Evolutionary conservation across 2,797 vertebrate genomes (phyloP).

Genomic region (Orientallactaga sibirica): DNA sequence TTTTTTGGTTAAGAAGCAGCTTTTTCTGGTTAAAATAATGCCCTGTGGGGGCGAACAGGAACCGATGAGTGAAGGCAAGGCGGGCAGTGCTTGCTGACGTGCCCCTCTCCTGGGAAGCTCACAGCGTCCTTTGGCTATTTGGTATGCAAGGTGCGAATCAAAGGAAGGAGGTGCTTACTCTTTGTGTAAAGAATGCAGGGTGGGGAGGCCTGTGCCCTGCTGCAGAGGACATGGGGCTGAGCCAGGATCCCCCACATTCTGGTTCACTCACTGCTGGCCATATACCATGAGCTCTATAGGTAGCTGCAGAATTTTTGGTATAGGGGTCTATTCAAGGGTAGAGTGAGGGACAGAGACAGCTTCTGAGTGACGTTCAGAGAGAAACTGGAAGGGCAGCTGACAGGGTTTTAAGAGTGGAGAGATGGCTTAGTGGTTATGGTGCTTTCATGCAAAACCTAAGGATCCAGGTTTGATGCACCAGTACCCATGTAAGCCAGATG

Average conservation of each 20-base stretch:
- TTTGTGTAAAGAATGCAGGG: background rate
- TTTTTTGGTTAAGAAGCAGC: too few species aligned
- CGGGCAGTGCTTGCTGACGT: background rate
- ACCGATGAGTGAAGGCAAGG: background rate
- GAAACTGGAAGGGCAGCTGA: background rate
- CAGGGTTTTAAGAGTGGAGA: background rate
- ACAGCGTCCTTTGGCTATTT: background rate
- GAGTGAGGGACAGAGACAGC: background rate
- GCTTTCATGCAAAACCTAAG: too few species aligned
- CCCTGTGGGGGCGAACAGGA: background rate
- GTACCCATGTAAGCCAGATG: too few species aligned
- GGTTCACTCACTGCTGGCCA: background rate
- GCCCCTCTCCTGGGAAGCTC: too few species aligned
- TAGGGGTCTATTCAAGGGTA: background rate
- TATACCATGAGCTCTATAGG: background rate
- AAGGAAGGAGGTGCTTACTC: background rate
- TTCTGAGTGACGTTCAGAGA: background rate
- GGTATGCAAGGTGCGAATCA: background rate
- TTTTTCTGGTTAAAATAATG: background rate
- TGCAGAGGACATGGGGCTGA: background rate
- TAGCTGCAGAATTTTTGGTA: background rate
- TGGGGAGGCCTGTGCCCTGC: fast-evolving
- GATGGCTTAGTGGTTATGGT: too few species aligned
- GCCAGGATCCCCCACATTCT: background rate
- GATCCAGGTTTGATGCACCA: too few species aligned